A percentile compares a stretch with the other conserved stretches of the same genome.
These are phyloP conservation scores for Beris morrisii DNA, from an alignment of 2,888 invertebrate species.

Conservation along the genomic window DNA sequence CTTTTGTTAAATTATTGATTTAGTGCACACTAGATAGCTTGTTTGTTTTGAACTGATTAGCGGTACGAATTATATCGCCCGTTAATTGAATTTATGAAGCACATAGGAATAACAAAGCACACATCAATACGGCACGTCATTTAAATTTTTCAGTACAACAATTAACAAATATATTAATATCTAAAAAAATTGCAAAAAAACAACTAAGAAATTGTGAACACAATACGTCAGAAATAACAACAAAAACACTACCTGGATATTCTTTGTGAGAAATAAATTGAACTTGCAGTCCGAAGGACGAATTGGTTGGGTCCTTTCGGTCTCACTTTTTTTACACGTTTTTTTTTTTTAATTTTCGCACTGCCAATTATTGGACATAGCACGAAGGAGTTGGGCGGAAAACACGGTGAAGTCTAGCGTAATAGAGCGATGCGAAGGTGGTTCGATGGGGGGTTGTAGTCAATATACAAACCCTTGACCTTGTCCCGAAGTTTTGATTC, in stretches of 20 bases:
- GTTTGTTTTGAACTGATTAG: constrained; percentile 20
- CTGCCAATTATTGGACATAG: not conserved
- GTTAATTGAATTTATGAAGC: not conserved
- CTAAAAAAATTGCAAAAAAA: not conserved
- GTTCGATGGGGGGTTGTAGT: too few relatives aligned
- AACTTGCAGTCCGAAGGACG: not conserved
- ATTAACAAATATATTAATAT: not conserved
- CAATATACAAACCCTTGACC: too few relatives aligned
- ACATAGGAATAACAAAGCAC: constrained; percentile 29
- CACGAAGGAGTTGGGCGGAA: too few relatives aligned
- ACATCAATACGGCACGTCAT: too few relatives aligned
- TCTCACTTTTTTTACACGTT: not conserved
- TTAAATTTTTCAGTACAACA: too few relatives aligned
- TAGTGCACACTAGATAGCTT: constrained; percentile 1
- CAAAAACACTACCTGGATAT: constrained; percentile 3
- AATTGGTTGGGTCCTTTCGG: not conserved
- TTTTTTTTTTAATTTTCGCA: constrained; percentile 1
- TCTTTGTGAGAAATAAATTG: not conserved
- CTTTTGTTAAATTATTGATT: constrained; percentile 7
- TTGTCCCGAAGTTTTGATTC: too few relatives aligned
- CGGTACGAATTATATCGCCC: too few relatives aligned
- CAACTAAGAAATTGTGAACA: not conserved
- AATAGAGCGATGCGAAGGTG: too few relatives aligned
- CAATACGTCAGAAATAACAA: not conserved
- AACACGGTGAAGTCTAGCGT: too few relatives aligned